These are phyloP conservation scores for Euthynnus affinis DNA, from an alignment of 2,797 vertebrate genomes.

Conservation along the genomic window DNA sequence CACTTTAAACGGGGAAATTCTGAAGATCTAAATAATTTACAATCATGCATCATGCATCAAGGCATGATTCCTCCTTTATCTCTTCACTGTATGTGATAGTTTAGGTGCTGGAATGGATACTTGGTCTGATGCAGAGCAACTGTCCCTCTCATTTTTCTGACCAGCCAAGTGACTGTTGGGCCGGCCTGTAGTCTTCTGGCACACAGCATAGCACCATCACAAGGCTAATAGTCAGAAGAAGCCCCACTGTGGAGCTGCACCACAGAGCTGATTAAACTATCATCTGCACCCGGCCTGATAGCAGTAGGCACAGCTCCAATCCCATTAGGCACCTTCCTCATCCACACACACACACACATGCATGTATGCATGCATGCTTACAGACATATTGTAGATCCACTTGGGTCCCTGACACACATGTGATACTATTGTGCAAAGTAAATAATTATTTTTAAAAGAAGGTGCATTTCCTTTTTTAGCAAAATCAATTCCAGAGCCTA, in stretches of 20 bases:
- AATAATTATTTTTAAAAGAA: neutral
- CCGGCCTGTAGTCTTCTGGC: conserved; percentile 33
- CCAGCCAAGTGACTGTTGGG: conserved; percentile 37
- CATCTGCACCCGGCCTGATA: conserved; percentile 45
- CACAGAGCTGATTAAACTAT: conserved; percentile 73
- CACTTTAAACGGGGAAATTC: no score
- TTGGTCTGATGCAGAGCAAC: conserved; percentile 31
- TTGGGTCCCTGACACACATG: neutral
- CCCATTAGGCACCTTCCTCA: conserved; percentile 43
- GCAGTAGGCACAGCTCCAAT: conserved; percentile 61
- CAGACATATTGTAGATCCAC: neutral
- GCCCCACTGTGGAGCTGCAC: conserved; percentile 32
- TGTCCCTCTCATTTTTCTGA: conserved; percentile 48
- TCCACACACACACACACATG: neutral
- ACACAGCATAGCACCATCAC: conserved; percentile 19
- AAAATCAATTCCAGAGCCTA: no score
- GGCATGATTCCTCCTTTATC: neutral
- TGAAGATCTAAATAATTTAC: no score
- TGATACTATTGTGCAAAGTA: neutral
- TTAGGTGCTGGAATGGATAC: conserved; percentile 11
- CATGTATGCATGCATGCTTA: neutral
- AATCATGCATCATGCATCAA: neutral
- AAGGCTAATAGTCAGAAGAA: conserved; percentile 26
- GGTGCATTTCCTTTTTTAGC: no score
- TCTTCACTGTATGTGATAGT: neutral